Evolutionary conservation across 2,113 vertebrate genomes (phyloP), one percentile per base, ranked within the genome.

Genomic region (Dasyurus viverrinus): DNA sequence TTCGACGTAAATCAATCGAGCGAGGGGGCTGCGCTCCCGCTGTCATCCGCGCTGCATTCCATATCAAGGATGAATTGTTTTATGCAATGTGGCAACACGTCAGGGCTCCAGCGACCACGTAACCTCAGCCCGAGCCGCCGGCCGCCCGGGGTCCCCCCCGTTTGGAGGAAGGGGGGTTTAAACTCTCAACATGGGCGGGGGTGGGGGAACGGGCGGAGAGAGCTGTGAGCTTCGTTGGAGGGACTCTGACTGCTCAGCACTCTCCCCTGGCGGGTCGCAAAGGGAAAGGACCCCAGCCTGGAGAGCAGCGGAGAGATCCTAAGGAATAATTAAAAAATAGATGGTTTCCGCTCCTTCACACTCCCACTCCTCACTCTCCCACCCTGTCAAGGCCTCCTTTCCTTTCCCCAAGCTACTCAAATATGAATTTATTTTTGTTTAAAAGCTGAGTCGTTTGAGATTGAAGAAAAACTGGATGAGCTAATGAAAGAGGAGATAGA

Each of bases 1-100:
- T 98, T 97, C 98, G 98, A 98, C 99, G 99, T 99, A 99, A 99
- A 99, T 99, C 99, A 99, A 98, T 98, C 98, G 98, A 98, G 98
- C 98, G 98, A 98, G 98, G 99, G 98, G 99, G 98, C 98, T 98
- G 98, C 98, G 97, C 98, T 97, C 97, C 94, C 98, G 97, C 98
- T 98, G 98, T 98, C 98, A 98, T 98, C 98, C 98, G 98, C 98
- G 98, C 97, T 97, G 98, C 98, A 98, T 98, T 99, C 98, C 98
- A 98, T 98, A 99, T 99, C 98, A 98, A 98, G 98, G 98, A 99
- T 98, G 98, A 98, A 98, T 98, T 98, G 99, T 98, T 99, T 98
- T 98, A 98, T 98, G 98, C 98, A 96, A 98, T 98, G 98, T 98
- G 98, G 98, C 98, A 98, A 97, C 98, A 98, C 98, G 98, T 98